A percentile compares a stretch with the other conserved stretches of the same genome.
Evolutionary conservation across 2,888 invertebrate species (phyloP).

Genomic region (Idaea straminata): DNA sequence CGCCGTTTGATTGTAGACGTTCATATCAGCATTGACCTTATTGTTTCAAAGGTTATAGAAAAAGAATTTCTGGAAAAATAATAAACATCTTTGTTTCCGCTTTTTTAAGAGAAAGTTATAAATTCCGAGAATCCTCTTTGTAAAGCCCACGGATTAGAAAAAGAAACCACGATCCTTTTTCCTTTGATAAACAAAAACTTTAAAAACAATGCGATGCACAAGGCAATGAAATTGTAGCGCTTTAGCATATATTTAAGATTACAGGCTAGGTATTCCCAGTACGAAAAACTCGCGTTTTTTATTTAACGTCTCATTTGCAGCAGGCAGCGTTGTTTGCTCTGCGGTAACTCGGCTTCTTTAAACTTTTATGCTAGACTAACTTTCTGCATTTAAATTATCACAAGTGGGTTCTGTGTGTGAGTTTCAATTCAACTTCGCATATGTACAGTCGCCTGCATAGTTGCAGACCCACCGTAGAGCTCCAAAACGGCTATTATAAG

Average conservation of each 20-base stretch:
- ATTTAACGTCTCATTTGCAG: slow-evolving; percentile 21
- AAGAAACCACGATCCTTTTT: slow-evolving; percentile 11
- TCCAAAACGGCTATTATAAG: too few relatives aligned
- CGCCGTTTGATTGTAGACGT: too few relatives aligned
- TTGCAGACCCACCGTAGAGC: too few relatives aligned
- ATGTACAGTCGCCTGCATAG: too few relatives aligned
- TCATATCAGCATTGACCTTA: not conserved
- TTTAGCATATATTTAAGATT: slow-evolving; percentile 28
- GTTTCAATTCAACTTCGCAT: not conserved
- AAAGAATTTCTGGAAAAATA: not conserved
- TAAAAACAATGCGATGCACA: slow-evolving; percentile 15
- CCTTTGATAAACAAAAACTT: slow-evolving; percentile 10
- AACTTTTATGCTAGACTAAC: not conserved
- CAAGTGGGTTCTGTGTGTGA: not conserved
- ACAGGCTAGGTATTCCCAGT: slow-evolving; percentile 18
- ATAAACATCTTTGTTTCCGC: not conserved
- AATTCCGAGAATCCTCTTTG: slow-evolving; percentile 8
- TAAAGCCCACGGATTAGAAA: slow-evolving; percentile 13
- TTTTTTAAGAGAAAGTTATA: slow-evolving; percentile 4
- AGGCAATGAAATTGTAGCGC: slow-evolving; percentile 22
- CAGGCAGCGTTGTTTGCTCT: slow-evolving; percentile 11
- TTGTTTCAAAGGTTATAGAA: not conserved
- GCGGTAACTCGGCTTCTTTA: slow-evolving; percentile 7
- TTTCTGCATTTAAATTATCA: not conserved
- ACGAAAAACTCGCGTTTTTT: slow-evolving; percentile 21